These are phyloP conservation scores for Leptinotarsa lineolata DNA, from an alignment of 1,140 invertebrate species.

Conservation along the genomic window DNA sequence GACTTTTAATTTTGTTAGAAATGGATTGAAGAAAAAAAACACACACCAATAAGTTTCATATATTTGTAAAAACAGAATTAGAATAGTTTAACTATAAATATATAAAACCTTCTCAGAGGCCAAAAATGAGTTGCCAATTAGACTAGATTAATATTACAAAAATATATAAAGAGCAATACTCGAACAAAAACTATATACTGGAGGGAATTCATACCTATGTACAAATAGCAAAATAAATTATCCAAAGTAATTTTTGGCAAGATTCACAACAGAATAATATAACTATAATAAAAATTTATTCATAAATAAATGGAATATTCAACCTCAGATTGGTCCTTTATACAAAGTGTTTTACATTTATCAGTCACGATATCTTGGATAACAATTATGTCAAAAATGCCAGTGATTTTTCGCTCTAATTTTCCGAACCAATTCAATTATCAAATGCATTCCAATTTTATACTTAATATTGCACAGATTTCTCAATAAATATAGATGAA, in stretches of 20 bases:
- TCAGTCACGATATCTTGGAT: background rate
- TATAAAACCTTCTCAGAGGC: background rate
- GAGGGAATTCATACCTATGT: background rate
- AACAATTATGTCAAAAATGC: background rate
- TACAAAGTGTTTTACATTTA: background rate
- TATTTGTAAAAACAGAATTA: background rate
- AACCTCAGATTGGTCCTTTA: background rate
- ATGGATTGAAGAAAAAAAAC: background rate
- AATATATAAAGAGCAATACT: constrained; percentile 6
- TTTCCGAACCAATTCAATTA: no score
- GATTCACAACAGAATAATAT: constrained; percentile 5
- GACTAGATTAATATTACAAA: constrained; percentile 3
- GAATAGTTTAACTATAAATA: constrained; percentile 2
- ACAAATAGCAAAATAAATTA: background rate
- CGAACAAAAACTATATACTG: background rate
- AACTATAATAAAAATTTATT: background rate
- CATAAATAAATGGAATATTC: background rate
- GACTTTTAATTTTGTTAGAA: no score
- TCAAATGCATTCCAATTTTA: no score
- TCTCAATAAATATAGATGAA: no score
- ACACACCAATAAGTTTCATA: background rate
- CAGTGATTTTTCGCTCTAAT: no score
- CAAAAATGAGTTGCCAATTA: background rate
- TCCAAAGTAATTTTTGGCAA: background rate
- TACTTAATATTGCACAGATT: no score